Percentiles rank a stretch among this genome's conserved stretches.
phyloP scores from a whole-genome alignment of 2,797 vertebrate species.

The Hypotaenidia okinawae region DNA sequence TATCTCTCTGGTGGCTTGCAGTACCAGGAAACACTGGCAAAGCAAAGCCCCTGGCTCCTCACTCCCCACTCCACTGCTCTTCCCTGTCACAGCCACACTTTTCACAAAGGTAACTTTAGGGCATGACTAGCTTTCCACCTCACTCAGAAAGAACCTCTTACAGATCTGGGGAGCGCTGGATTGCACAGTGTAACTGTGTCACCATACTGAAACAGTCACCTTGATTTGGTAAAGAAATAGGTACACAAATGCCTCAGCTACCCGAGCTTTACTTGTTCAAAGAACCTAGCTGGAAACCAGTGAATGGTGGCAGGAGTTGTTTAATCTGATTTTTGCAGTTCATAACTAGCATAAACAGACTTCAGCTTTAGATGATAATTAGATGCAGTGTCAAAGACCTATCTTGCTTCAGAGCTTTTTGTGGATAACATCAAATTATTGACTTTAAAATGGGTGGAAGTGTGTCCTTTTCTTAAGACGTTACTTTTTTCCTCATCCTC shows the following conservation, averaged over 20 bases:
- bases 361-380: background rate
- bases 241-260: background rate
- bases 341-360: background rate
- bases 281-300: background rate
- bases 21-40: background rate
- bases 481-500: background rate
- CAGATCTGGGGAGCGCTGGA: background rate
- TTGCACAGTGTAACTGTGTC: background rate
- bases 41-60: rapidly evolving
- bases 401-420: background rate
- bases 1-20: background rate
- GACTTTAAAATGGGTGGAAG: background rate
- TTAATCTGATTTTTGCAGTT: background rate
- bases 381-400: background rate
- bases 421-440: background rate
- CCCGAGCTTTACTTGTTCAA: background rate
- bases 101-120: background rate
- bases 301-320: background rate
- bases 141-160: background rate
- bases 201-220: background rate
- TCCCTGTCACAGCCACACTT: background rate
- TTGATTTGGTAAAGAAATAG: background rate
- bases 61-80: background rate
- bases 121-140: background rate
- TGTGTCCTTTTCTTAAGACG: background rate